A percentile compares a stretch with the other conserved stretches of the same genome.
These are phyloP conservation scores for Cordilura impudica DNA, from an alignment of 2,888 invertebrate species.

Conservation along the genomic window DNA sequence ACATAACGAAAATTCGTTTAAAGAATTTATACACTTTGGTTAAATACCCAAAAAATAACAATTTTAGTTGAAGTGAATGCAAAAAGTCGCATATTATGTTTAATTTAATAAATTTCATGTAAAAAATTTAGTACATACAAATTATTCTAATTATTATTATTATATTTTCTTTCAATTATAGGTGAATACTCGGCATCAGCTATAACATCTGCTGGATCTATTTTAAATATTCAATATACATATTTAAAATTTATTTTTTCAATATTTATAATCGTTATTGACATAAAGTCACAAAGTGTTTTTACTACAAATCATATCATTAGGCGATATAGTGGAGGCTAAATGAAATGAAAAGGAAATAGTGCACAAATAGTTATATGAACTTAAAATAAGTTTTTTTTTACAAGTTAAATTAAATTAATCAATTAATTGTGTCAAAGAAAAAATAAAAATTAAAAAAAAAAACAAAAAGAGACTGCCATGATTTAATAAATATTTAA, in stretches of 20 bases:
- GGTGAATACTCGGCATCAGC: constrained; percentile 78
- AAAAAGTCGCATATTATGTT: too few species aligned
- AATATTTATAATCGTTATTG: constrained; percentile 14
- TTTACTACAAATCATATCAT: constrained; percentile 29
- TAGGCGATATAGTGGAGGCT: constrained; percentile 51
- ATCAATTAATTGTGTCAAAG: constrained; percentile 41
- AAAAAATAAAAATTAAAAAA: neutral
- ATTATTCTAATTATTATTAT: too few species aligned
- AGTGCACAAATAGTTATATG: neutral
- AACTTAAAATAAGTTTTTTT: constrained; percentile 26
- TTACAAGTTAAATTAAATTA: constrained; percentile 15
- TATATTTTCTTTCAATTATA: constrained; percentile 64
- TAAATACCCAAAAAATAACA: too few species aligned
- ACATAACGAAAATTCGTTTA: too few species aligned
- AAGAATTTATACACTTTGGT: too few species aligned
- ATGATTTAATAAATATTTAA: constrained; percentile 39
- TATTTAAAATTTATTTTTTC: constrained; percentile 29
- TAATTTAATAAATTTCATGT: too few species aligned
- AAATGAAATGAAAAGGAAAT: constrained; percentile 19
- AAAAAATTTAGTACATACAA: too few species aligned
- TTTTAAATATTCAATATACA: constrained; percentile 1
- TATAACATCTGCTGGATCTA: constrained; percentile 72
- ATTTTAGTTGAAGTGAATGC: too few species aligned
- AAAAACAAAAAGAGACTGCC: constrained; percentile 51
- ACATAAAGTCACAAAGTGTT: neutral